Evolutionary conservation across 2,888 invertebrate species (phyloP).

Genomic region (Tortricodes alternella): DNA sequence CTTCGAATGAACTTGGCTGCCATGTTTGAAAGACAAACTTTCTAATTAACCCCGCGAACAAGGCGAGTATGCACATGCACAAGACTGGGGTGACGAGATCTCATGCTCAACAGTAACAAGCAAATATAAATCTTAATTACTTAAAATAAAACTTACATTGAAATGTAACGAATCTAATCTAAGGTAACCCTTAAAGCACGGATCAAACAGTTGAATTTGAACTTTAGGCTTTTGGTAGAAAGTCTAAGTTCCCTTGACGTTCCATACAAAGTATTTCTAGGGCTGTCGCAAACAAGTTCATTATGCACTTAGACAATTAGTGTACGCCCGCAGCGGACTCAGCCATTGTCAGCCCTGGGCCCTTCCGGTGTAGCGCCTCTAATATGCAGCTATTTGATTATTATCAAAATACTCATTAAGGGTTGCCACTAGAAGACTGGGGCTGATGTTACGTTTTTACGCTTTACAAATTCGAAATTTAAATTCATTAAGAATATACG

Average conservation of each 20-base stretch:
- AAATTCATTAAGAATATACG: constrained; percentile 2
- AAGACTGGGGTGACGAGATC: constrained; percentile 62
- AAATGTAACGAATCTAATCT: background rate
- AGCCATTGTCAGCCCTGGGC: constrained; percentile 61
- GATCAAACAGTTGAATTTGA: no score
- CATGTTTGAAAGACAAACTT: constrained; percentile 46
- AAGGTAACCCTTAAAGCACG: no score
- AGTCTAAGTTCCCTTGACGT: no score
- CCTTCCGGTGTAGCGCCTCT: constrained; percentile 62
- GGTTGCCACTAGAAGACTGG: constrained; percentile 26
- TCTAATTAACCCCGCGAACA: constrained; percentile 71
- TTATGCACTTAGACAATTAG: constrained; percentile 81
- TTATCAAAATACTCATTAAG: constrained; percentile 44
- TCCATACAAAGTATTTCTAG: constrained; percentile 49
- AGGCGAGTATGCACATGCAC: constrained; percentile 52
- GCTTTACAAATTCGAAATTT: constrained; percentile 25
- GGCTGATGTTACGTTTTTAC: constrained; percentile 30
- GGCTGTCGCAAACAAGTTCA: constrained; percentile 75
- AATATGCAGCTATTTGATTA: constrained; percentile 47
- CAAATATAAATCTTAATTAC: constrained; percentile 39
- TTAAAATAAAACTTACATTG: constrained; percentile 33
- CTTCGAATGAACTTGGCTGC: constrained; percentile 39
- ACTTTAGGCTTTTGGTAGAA: no score
- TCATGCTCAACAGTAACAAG: constrained; percentile 39
- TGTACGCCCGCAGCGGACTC: constrained; percentile 65